These are phyloP conservation scores for Psittacula cyanocephala DNA, from an alignment of 2,113 vertebrate species.

Conservation along the genomic window DNA sequence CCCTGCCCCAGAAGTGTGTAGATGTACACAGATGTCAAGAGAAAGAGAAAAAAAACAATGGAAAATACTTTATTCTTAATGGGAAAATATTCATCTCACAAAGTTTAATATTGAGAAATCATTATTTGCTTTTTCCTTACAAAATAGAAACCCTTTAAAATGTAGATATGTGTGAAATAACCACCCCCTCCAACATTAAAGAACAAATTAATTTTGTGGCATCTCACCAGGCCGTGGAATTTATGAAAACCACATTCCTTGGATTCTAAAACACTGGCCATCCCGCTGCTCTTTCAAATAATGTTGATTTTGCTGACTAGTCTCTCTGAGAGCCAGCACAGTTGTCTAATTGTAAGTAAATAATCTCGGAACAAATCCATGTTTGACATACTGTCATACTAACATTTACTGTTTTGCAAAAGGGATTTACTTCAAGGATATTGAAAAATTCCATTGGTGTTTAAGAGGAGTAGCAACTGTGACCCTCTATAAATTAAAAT, in stretches of 20 bases:
- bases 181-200: neutral
- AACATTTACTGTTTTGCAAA: slow-evolving; percentile 71
- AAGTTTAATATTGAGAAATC: neutral
- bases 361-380: slow-evolving; percentile 71
- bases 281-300: slow-evolving; percentile 69
- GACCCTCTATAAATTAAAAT: slow-evolving; percentile 72
- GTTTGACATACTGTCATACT: slow-evolving; percentile 70
- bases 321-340: slow-evolving; percentile 55
- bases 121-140: neutral
- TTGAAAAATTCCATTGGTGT: slow-evolving; percentile 78
- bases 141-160: slow-evolving; percentile 43
- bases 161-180: neutral
- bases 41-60: neutral
- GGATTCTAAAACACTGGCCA: slow-evolving; percentile 64
- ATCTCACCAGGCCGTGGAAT: slow-evolving; percentile 67
- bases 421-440: slow-evolving; percentile 72
- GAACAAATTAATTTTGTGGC: slow-evolving; percentile 61
- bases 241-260: slow-evolving; percentile 74
- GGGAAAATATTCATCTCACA: neutral
- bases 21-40: neutral
- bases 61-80: neutral
- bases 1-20: neutral
- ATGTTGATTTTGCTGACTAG: slow-evolving; percentile 69
- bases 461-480: slow-evolving; percentile 63
- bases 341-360: slow-evolving; percentile 77